A percentile compares a stretch with the other conserved stretches of the same genome.
These are phyloP conservation scores for Druceiella hillmani DNA, from an alignment of 2,888 invertebrate genomes.

Conservation along the genomic window DNA sequence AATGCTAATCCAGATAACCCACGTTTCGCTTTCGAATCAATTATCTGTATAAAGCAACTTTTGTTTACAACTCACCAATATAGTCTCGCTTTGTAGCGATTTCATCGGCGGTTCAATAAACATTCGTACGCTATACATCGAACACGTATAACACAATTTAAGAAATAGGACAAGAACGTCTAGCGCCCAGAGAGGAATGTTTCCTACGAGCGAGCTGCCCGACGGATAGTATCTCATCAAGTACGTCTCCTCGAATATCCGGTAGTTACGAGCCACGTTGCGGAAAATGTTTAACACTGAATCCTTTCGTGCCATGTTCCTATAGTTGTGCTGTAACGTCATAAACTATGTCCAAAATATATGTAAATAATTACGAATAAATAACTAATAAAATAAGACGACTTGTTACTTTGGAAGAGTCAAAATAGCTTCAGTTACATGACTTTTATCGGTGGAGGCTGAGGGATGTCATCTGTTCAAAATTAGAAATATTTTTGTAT, in stretches of 20 bases:
- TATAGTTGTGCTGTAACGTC: too few relatives aligned
- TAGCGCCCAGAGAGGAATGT: constrained; percentile 38
- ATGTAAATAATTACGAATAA: too few relatives aligned
- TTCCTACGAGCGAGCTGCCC: constrained; percentile 16
- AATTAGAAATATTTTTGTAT: too few relatives aligned
- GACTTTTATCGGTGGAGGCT: too few relatives aligned
- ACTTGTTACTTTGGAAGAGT: too few relatives aligned
- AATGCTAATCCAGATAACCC: too few relatives aligned
- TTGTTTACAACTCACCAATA: constrained; percentile 31
- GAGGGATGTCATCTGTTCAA: too few relatives aligned
- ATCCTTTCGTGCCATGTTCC: constrained; percentile 1
- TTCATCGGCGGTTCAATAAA: constrained; percentile 40
- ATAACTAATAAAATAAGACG: too few relatives aligned
- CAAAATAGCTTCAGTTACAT: too few relatives aligned
- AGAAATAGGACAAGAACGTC: constrained; percentile 38
- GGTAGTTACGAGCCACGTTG: background rate
- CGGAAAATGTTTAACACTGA: background rate
- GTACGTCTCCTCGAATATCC: background rate
- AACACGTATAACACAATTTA: constrained; percentile 39
- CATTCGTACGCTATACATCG: constrained; percentile 31
- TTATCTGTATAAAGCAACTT: background rate
- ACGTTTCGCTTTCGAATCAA: too few relatives aligned
- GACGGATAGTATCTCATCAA: background rate
- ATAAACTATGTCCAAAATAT: too few relatives aligned
- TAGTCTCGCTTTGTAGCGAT: constrained; percentile 42